Evolutionary conservation across 2,888 invertebrate species (phyloP), one percentile per base, ranked within the genome.

Genomic region (Cheilosia vulpina): DNA sequence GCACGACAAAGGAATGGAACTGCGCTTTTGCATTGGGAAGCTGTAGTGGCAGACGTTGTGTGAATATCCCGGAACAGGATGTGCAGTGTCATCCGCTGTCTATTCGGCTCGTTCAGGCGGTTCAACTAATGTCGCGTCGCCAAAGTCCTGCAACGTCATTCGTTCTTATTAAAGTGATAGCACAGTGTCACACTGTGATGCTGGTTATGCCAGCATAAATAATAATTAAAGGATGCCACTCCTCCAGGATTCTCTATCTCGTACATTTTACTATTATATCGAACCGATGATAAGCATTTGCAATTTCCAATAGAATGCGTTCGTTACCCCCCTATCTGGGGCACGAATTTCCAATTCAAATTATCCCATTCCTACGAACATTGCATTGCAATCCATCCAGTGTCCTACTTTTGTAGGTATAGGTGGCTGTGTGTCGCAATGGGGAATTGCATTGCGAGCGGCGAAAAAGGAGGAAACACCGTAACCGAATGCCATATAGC

Each of bases 371-470:
- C 38, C 45, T 41, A 21, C 19, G 43, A 17, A 55, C 53, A 55
- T 31, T 47, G 55, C 53, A 72, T 31, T 47, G 60, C 53, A 72
- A 82, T 82, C 66, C 66, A 77, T 66, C 65, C 17, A 66, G 55
- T 80, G 80, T 71, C 75, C 80, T 71, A 75, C 38, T 75, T 84
- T 38, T 21, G 0, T 47, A 21, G 2, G 21, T 21, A 79, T 55
- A 75, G 57, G 73, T 82, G 31, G 31, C 11, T 11, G 19, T 69
- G 68, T 11, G 63, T 27, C 19, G 5, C n/a, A 4, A 13, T 47
- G 24, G 41, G 58, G 69, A 84, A 84, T 79, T 84, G 84, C 84
- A 80, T 80, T 71, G 69, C 31, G 41, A 60, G 57, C 19, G 31
- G 47, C 19, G n/a, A n/a, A 65, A 73, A 81, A 57, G 58, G 65